Evolutionary conservation across 2,797 vertebrate species (phyloP), one percentile per base, ranked within the genome.

Genomic region (Crypturellus tataupa): DNA sequence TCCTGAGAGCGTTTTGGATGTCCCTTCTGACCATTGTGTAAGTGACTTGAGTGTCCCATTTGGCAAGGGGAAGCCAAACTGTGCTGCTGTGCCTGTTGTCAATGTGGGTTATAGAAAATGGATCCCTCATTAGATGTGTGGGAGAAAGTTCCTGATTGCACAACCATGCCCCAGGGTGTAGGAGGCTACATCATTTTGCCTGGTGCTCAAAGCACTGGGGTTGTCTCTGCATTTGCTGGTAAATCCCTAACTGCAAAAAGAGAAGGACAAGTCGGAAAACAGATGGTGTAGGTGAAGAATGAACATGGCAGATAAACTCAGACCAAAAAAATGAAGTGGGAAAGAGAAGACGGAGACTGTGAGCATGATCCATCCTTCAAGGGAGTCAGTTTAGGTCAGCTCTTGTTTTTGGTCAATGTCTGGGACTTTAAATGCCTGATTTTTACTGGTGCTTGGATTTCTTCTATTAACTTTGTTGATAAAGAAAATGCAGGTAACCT

Each of bases 1-100:
- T 87, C 2, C 37, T 80, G 68, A 53, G 69, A 68, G 42, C 90
- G 44, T n/a, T 79, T 90, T 94, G 80, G 73, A 59, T 90, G 35
- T 44, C 21, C 82, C 94, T 68, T 51, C 68, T 73, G 39, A 21
- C 59, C 85, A 33, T 58, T 80, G 8, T 56, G 91, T 71, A 62
- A 68, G 37, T 71, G 17, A 80, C 85, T 37, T 73, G 6, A 68
- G 18, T 70, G 23, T 49, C 47, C 23, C 58, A 14, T 85, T 40
- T 72, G 37, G 31, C 69, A 58, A 77, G 33, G 49, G 14, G n/a
- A 75, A 68, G 44, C 39, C 60, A 42, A 62, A 8, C 1, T 58
- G 20, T 47, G 63, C 19, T 93, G 77, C 46, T 6, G 0, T 60
- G 55, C 39, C 21, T 69, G 7, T 49, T 68, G 37, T n/a, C 25